Evolutionary conservation across 2,888 invertebrate genomes (phyloP).

Genomic region (Patella ulyssiponensis): DNA sequence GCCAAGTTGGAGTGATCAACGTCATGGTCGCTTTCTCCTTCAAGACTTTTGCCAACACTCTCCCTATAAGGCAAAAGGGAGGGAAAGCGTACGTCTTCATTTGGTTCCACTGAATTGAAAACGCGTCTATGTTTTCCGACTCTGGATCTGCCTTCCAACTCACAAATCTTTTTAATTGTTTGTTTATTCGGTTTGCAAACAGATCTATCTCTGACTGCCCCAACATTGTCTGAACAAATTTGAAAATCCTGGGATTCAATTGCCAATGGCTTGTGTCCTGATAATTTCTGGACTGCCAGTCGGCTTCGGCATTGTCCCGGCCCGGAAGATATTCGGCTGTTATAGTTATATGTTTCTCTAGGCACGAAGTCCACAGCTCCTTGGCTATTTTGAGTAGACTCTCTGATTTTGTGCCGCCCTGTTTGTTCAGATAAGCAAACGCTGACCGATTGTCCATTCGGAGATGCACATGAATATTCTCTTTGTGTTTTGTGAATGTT

Average conservation of each 20-base stretch:
- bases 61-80: slow-evolving; percentile 17
- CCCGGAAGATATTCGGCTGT: not conserved
- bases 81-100: slow-evolving; percentile 21
- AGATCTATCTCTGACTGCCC: not conserved
- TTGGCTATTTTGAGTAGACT: not conserved
- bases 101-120: slow-evolving; percentile 8
- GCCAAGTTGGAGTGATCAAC: slow-evolving; percentile 26
- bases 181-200: not conserved
- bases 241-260: too few species aligned
- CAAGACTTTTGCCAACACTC: slow-evolving; percentile 1
- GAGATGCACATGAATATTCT: slow-evolving; percentile 19
- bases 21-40: slow-evolving; percentile 16
- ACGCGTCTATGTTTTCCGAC: slow-evolving; percentile 17
- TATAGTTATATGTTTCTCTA: not conserved
- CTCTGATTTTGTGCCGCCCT: slow-evolving; percentile 13
- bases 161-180: not conserved
- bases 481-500: slow-evolving; percentile 20
- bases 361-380: slow-evolving; percentile 11
- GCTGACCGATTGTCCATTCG: slow-evolving; percentile 24
- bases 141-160: slow-evolving; percentile 24
- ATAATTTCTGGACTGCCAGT: slow-evolving; percentile 10
- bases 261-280: slow-evolving; percentile 15
- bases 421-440: slow-evolving; percentile 28
- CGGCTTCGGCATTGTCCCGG: not conserved
- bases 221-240: not conserved